Percentiles rank a stretch among this genome's conserved stretches.
Conservation (phyloP, 92 coral and sea anemone genomes). For the Siderastrea siderea region DNA sequence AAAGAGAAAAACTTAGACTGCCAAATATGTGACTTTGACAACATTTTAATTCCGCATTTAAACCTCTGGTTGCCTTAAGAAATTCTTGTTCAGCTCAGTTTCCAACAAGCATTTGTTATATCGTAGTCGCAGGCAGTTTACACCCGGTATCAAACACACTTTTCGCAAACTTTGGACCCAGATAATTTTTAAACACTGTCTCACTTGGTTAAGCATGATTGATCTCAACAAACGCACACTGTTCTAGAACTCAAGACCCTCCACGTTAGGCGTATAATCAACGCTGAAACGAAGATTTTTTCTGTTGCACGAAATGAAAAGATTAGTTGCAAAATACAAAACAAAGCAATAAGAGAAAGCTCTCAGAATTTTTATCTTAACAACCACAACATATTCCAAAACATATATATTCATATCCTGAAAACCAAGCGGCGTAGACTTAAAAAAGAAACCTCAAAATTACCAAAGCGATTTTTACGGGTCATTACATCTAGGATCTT, state of each 20-base stretch:
- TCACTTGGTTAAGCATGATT: not conserved
- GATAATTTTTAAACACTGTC: not conserved
- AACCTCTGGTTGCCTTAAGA: too few relatives aligned
- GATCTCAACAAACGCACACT: not conserved
- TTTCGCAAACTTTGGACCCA: not conserved
- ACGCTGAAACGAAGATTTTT: too few relatives aligned
- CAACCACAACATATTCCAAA: not conserved
- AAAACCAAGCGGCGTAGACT: not conserved
- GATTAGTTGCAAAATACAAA: not conserved
- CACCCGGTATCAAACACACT: not conserved
- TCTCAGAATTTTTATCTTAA: not conserved
- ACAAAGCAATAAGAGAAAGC: not conserved
- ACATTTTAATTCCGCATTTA: not conserved
- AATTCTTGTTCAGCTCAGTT: not conserved
- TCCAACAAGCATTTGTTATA: not conserved
- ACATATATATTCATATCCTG: not conserved
- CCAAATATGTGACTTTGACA: not conserved
- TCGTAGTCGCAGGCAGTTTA: not conserved
- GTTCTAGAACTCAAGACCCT: not conserved
- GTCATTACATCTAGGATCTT: conserved; percentile 8
- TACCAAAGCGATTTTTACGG: conserved; percentile 13
- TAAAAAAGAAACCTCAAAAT: not conserved
- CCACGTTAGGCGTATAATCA: not conserved
- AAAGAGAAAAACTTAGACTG: not conserved
- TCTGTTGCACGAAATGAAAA: too few relatives aligned